These are phyloP conservation scores for Pelagia noctiluca DNA, from an alignment of 30 jellyfish, hydroid and myxozoan genomes.

Conservation along the genomic window DNA sequence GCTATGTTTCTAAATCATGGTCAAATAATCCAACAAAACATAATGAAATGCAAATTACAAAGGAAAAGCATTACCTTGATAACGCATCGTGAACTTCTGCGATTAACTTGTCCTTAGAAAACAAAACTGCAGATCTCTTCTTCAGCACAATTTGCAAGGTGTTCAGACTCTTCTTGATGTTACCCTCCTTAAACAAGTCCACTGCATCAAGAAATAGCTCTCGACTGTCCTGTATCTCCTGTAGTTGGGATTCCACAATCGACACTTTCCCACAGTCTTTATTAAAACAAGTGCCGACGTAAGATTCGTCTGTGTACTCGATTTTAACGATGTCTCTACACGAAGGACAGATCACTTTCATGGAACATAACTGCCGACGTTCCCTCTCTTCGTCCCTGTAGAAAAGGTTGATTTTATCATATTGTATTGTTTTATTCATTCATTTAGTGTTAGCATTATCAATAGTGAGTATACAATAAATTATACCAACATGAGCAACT, in stretches of 20 bases:
- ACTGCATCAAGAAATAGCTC: conserved; percentile 75
- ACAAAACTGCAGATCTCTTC: conserved; percentile 51
- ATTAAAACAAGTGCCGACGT: conserved; percentile 52
- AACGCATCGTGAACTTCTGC: conserved; percentile 85
- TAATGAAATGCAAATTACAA: neutral
- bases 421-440: neutral
- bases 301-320: conserved; percentile 28
- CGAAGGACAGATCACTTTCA: conserved; percentile 53
- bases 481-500: too few species aligned
- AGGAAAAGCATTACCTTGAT: conserved; percentile 64
- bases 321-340: conserved; percentile 64
- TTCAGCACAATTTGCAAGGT: conserved; percentile 60
- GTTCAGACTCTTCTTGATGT: conserved; percentile 50
- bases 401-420: neutral
- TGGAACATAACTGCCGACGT: conserved; percentile 61
- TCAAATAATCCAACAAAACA: too few species aligned
- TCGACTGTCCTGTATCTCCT: conserved; percentile 47
- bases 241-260: conserved; percentile 41
- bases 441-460: too few species aligned
- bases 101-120: conserved; percentile 46
- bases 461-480: too few species aligned
- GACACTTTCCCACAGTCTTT: conserved; percentile 44
- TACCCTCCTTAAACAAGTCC: conserved; percentile 55
- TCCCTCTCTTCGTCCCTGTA: conserved; percentile 79
- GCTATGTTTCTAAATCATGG: too few species aligned